Evolutionary conservation across 2,888 invertebrate genomes (phyloP).

Genomic region (Sinotaia quadrata): DNA sequence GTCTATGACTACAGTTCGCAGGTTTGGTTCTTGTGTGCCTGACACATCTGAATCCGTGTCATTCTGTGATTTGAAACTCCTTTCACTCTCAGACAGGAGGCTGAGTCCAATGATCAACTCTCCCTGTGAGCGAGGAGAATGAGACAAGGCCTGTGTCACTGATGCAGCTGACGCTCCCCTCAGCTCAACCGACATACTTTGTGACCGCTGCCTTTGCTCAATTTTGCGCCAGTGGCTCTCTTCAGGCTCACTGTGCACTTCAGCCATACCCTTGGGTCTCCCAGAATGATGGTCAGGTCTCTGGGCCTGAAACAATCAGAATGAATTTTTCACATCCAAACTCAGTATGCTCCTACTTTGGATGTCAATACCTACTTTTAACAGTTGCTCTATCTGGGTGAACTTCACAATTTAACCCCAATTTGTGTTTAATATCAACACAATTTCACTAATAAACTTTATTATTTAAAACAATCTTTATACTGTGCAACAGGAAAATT

Average conservation of each 20-base stretch:
- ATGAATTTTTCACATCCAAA: no score
- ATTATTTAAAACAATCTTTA: no score
- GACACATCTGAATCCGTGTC: constrained; percentile 59
- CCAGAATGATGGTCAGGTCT: neutral
- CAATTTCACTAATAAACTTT: no score
- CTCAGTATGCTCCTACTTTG: no score
- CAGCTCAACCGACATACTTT: constrained; percentile 42
- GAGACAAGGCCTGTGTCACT: constrained; percentile 1
- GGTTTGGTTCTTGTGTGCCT: constrained; percentile 37
- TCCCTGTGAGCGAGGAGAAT: constrained; percentile 36
- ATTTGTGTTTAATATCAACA: no score
- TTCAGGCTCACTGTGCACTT: constrained; percentile 39
- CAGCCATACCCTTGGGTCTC: constrained; percentile 14
- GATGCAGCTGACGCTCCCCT: constrained; percentile 33
- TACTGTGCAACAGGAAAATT: no score
- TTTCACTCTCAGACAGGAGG: constrained; percentile 61
- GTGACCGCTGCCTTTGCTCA: constrained; percentile 48
- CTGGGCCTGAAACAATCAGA: constrained; percentile 16
- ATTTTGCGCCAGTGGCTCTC: constrained; percentile 60
- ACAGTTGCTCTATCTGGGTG: no score
- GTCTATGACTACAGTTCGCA: neutral
- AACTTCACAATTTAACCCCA: no score
- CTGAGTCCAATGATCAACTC: constrained; percentile 56
- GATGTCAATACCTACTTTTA: no score
- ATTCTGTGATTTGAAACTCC: constrained; percentile 56